These are phyloP conservation scores for Smutsia gigantea DNA, from an alignment of 2,797 vertebrate species.

Conservation along the genomic window DNA sequence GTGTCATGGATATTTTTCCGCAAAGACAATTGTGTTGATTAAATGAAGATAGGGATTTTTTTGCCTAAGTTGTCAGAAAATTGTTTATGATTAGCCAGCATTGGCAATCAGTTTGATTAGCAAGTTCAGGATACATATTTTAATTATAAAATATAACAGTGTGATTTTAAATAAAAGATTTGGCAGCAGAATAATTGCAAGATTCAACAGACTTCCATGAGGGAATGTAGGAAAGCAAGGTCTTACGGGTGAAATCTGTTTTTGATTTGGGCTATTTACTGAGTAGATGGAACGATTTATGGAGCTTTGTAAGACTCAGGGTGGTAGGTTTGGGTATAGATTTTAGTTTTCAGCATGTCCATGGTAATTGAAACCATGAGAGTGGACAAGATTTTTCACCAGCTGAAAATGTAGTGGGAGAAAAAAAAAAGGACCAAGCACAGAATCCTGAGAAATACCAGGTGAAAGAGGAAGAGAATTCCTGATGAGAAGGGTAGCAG, in stretches of 20 bases:
- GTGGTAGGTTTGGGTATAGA: neutral
- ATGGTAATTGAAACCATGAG: neutral
- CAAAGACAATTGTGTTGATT: neutral
- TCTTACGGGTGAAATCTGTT: neutral
- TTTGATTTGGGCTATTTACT: neutral
- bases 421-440: neutral
- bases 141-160: neutral
- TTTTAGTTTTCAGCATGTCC: neutral
- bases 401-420: neutral
- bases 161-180: neutral
- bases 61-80: neutral
- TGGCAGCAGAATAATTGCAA: neutral
- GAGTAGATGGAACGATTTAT: neutral
- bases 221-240: neutral
- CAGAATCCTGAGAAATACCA: neutral
- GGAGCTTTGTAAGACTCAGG: neutral
- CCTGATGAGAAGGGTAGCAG: neutral
- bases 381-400: neutral
- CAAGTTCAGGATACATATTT: constrained; percentile 4
- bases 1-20: neutral
- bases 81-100: neutral
- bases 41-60: neutral
- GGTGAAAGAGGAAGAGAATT: neutral
- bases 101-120: neutral
- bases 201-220: neutral